Evolutionary conservation across 2,888 invertebrate genomes (phyloP).

Genomic region (Leptothorax acervorum): DNA sequence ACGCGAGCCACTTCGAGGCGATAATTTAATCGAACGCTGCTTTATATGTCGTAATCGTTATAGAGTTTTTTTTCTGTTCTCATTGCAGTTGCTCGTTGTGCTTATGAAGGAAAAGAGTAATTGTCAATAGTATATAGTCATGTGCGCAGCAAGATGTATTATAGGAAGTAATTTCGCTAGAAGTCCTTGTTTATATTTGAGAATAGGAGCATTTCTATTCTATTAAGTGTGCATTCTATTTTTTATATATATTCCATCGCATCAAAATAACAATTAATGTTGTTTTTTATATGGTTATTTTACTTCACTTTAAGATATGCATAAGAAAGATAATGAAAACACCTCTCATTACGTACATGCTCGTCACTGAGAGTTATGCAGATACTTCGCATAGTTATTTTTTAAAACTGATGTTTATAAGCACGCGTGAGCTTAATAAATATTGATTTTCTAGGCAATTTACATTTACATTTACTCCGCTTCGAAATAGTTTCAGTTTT

Average conservation of each 20-base stretch:
- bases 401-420: conserved; percentile 13
- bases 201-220: not conserved
- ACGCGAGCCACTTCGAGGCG: conserved; percentile 18
- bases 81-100: conserved; percentile 10
- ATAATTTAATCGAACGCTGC: conserved; percentile 39
- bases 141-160: conserved; percentile 7
- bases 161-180: not conserved
- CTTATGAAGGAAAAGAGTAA: not conserved
- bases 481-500: conserved; percentile 35
- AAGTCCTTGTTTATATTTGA: not conserved
- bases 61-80: not conserved
- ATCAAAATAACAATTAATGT: not conserved
- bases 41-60: not conserved
- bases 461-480: conserved; percentile 5
- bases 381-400: conserved; percentile 5
- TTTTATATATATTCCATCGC: not conserved
- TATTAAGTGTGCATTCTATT: not conserved
- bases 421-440: conserved; percentile 14
- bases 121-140: not conserved
- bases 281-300: not conserved
- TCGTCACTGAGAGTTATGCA: not conserved
- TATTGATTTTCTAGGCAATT: conserved; percentile 21
- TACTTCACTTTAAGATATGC: not conserved
- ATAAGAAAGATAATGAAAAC: not conserved
- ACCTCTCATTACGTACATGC: not conserved